Conservation (phyloP, 2,113 vertebrate species). For the Aepyceros melampus region DNA sequence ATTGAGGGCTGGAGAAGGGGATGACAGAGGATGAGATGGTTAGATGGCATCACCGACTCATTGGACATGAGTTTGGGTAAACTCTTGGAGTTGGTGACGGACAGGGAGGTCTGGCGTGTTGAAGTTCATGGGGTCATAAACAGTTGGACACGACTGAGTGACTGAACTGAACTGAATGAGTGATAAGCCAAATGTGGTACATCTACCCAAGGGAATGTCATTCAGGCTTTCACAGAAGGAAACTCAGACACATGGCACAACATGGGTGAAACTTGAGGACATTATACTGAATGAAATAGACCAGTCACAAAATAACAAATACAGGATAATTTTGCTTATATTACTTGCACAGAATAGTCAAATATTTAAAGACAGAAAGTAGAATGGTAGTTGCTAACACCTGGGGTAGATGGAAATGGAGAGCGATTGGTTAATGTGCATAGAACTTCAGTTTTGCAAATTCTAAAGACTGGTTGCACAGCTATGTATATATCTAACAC, state of each 20-base stretch:
- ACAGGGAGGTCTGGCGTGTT: no score
- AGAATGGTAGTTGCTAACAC: not conserved
- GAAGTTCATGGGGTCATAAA: no score
- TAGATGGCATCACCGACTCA: no score
- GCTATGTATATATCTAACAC: no score
- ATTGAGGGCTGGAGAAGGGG: no score
- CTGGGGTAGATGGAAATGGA: not conserved
- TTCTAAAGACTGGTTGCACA: not conserved
- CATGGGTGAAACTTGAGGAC: not conserved
- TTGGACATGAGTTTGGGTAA: no score
- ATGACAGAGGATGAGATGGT: no score
- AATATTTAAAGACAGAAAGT: not conserved
- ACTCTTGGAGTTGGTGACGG: no score
- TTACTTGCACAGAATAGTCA: not conserved
- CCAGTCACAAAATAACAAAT: not conserved
- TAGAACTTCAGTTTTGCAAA: not conserved
- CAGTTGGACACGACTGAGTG: no score
- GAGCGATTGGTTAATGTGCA: fast-evolving
- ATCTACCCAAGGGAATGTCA: not conserved
- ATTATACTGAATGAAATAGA: not conserved
- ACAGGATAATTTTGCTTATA: not conserved
- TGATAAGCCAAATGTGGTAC: not conserved
- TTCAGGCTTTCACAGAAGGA: not conserved
- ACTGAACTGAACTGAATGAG: no score
- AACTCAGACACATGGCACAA: not conserved